Percentiles rank a stretch among this genome's conserved stretches.
Conservation (phyloP, 2,797 vertebrate species). For the Anas bernieri region DNA sequence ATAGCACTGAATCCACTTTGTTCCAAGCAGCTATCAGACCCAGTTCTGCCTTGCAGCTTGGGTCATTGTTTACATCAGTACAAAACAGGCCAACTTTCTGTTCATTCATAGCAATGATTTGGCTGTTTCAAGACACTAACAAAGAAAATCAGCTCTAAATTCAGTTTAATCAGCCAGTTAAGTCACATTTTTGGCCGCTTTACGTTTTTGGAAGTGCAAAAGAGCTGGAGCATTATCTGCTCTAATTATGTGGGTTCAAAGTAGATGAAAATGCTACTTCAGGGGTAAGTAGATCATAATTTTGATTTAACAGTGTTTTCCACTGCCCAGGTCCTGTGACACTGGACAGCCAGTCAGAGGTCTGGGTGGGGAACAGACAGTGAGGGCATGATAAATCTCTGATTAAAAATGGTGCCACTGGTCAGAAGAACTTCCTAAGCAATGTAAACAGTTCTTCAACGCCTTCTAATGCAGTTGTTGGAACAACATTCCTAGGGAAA, state of each 20-base stretch:
- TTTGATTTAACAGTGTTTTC: neutral
- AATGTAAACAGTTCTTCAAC: neutral
- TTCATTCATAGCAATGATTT: neutral
- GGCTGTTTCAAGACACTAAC: neutral
- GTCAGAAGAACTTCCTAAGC: neutral
- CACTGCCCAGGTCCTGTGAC: neutral
- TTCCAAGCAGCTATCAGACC: neutral
- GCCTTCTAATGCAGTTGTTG: neutral
- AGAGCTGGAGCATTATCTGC: neutral
- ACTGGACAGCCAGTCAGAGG: neutral
- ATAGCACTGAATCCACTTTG: neutral
- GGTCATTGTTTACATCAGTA: neutral
- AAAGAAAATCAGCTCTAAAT: neutral
- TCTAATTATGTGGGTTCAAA: neutral
- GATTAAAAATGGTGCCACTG: neutral
- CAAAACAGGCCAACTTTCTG: neutral
- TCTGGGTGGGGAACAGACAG: neutral
- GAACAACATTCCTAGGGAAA: neutral
- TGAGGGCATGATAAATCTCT: neutral
- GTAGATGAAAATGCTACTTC: neutral
- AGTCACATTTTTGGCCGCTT: neutral
- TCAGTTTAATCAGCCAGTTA: neutral
- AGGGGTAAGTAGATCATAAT: neutral
- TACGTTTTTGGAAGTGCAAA: neutral
- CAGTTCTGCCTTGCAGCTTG: accelerated